Evolutionary conservation across 2,888 invertebrate species (phyloP).

Genomic region (Andrena bicolor): DNA sequence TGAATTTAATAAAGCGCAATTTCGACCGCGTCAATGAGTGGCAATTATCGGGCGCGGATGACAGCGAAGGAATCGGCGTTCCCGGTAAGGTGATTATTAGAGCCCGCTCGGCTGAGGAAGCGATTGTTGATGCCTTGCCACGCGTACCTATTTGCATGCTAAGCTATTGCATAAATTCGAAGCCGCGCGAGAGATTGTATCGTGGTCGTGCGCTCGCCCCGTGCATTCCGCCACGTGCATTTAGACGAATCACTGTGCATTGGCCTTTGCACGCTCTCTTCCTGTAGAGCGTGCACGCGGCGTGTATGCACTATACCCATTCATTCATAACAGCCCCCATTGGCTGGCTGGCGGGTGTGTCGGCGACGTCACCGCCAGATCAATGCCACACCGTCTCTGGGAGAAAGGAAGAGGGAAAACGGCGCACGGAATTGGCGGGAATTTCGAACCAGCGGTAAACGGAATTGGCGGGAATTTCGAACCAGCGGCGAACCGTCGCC

Average conservation of each 20-base stretch:
- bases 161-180: constrained; percentile 17
- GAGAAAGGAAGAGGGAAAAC: constrained; percentile 45
- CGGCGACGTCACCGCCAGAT: constrained; percentile 77
- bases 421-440: constrained; percentile 62
- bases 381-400: constrained; percentile 65
- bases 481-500: not conserved
- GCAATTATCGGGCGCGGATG: not conserved
- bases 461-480: not conserved
- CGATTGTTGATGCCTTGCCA: not conserved
- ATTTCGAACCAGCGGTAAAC: constrained; percentile 47
- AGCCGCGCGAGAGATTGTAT: not conserved
- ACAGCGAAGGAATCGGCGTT: not conserved
- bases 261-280: constrained; percentile 54
- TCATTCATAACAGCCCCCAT: constrained; percentile 76
- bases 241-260: constrained; percentile 57
- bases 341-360: constrained; percentile 79
- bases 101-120: not conserved
- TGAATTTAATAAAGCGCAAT: not conserved
- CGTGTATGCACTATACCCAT: constrained; percentile 46
- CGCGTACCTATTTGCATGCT: constrained; percentile 29
- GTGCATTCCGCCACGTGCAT: constrained; percentile 57
- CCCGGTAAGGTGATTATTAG: constrained; percentile 1
- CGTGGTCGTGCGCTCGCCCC: not conserved
- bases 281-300: constrained; percentile 32
- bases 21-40: not conserved